Evolutionary conservation across 2,888 invertebrate species (phyloP).

Genomic region (Boloria selene): DNA sequence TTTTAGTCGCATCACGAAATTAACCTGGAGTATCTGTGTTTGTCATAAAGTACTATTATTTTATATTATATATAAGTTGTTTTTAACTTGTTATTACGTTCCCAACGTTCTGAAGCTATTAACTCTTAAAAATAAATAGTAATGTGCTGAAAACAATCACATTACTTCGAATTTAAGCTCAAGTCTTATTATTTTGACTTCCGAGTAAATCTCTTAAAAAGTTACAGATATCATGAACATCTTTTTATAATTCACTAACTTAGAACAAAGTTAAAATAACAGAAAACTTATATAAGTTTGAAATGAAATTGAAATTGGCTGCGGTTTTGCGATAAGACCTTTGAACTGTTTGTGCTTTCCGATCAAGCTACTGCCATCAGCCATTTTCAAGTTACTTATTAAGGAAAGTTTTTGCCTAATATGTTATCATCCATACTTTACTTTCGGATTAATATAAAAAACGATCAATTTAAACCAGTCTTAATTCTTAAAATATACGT

Average conservation of each 20-base stretch:
- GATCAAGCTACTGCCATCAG: constrained; percentile 1
- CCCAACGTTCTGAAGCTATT: too few relatives aligned
- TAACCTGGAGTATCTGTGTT: constrained; percentile 34
- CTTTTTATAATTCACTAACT: constrained; percentile 25
- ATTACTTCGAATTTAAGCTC: background rate
- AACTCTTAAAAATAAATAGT: too few relatives aligned
- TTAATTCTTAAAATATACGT: background rate
- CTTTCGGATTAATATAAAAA: too few relatives aligned
- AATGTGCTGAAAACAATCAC: background rate
- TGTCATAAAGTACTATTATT: constrained; percentile 19
- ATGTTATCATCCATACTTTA: background rate
- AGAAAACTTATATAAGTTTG: constrained; percentile 15
- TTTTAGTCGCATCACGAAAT: constrained; percentile 42
- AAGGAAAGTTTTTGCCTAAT: background rate
- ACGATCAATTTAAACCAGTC: too few relatives aligned
- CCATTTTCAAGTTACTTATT: background rate
- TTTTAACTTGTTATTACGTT: too few relatives aligned
- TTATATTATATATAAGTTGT: constrained; percentile 1
- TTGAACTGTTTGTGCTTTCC: constrained; percentile 10
- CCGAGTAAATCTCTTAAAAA: constrained; percentile 12
- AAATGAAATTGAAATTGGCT: constrained; percentile 30
- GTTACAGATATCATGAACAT: constrained; percentile 17
- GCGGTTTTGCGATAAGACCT: constrained; percentile 30
- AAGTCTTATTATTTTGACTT: constrained; percentile 14
- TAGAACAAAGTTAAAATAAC: constrained; percentile 23